Evolutionary conservation across 2,797 vertebrate genomes (phyloP), one percentile per base, ranked within the genome.

Genomic region (Channa striata): DNA sequence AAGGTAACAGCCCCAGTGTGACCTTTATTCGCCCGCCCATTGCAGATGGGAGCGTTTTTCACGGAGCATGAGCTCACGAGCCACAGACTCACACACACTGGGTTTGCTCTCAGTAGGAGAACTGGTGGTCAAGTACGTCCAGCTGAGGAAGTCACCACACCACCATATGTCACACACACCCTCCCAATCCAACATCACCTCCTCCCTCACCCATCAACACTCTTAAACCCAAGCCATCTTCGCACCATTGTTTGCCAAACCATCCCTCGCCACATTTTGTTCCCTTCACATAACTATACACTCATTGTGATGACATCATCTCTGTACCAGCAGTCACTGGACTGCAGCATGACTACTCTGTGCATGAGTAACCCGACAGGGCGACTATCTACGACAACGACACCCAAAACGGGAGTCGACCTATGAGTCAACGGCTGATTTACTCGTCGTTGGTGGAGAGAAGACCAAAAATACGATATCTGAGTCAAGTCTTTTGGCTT

Each of bases 151-250:
- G 77, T 82, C 84, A 54, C 50, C 77, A 82, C 70, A 10, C 57
- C 75, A 54, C 90, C 91, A 92, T 92, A 90, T 92, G 89, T 88
- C 86, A 83, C 43, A 42, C 56, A 37, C 49, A 62, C 58, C 39
- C 47, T 12, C 34, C 42, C 17, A 19, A 63, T 14, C 14, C 57
- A 12, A 6, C 40, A 36, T 50, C 33, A 30, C 59, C 54, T 17
- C 59, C 17, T 14, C 39, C 37, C 56, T 51, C n/a, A 20, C 19
- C 19, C 37, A 1, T 37, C 61, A 16, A 1, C 21, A 43, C 43
- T 39, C 34, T 50, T 21, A 49, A 20, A 62, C n/a, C 56, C 19
- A 49, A 61, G 60, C 39, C 21, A 6, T 9, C 51, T 14, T 0
- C 56, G 4, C 6, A 16, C 10, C 16, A 19, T 44, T 21, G 36